Evolutionary conservation across 2,888 invertebrate species (phyloP).

Genomic region (Nymphalis urticae): DNA sequence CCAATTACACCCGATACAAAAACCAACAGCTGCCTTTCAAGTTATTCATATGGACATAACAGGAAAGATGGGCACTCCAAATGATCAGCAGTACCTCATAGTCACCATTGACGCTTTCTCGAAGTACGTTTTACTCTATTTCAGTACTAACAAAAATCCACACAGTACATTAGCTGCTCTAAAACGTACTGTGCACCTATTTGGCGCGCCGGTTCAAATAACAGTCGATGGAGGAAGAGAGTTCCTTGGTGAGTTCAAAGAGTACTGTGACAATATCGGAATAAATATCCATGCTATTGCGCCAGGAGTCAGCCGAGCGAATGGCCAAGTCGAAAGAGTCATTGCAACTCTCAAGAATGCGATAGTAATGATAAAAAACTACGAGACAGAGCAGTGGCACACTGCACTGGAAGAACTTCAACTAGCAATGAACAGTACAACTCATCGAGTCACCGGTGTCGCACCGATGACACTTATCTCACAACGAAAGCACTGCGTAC

Average conservation of each 20-base stretch:
- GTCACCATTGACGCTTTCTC: neutral
- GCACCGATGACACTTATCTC: neutral
- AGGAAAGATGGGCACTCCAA: neutral
- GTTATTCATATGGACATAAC: neutral
- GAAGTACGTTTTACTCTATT: neutral
- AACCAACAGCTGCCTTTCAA: neutral
- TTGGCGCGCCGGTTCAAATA: neutral
- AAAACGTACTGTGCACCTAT: neutral
- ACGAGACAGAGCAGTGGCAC: constrained; percentile 36
- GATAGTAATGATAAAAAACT: constrained; percentile 34
- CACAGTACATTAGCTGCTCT: neutral
- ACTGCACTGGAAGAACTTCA: constrained; percentile 35
- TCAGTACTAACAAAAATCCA: neutral
- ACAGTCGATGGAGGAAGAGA: constrained; percentile 1
- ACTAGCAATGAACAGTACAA: constrained; percentile 38
- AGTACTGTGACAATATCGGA: constrained; percentile 5
- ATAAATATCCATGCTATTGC: constrained; percentile 42
- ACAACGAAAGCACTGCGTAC: constrained; percentile 36
- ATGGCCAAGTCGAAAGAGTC: constrained; percentile 45
- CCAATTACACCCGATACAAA: neutral
- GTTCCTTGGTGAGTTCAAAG: neutral
- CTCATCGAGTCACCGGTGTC: constrained; percentile 8
- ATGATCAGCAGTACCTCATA: neutral
- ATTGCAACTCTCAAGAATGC: constrained; percentile 39
- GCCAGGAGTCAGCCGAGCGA: constrained; percentile 43